Base-by-base conservation (phyloP, 2,888 invertebrate genomes). In the Mechanitis mazaeus region DNA sequence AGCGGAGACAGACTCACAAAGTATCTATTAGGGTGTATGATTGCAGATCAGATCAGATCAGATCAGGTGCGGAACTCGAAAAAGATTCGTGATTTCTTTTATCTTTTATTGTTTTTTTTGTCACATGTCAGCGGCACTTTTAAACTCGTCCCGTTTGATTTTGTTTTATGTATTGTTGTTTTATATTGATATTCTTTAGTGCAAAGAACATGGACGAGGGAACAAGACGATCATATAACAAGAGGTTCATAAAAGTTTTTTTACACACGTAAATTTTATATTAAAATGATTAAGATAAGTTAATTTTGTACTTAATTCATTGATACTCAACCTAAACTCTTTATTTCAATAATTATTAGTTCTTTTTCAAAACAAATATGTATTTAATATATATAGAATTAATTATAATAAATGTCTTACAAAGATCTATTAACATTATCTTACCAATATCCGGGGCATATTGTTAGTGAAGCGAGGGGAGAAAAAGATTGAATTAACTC, bases 401-500 rank as follows among this genome's bases (percentile, higher is more conserved):
- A 50, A 56, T 62, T 68, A 64, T 58, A 65, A 55, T 65, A 55
- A 64, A 65, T 60, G 55, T 55, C 56, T 56, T 54, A 57, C 63
- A 55, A 58, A 59, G 58, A 61, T 60, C 63, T 53, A 60, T 62
- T 78, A 75, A 79, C 76, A 82, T 84, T 80, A 81, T 70, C 70
- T 71, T 71, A 73, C 76, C 83, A 78, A 76, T 74, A 76, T 73
- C 72, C 71, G 70, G 69, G 79, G 75, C 83, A 79, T 83, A 84
- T 81, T 81, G 80, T 77, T 56, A 47, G 47, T 54, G 56, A 58
- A 75, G 80, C 82, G 84, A 85, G 77, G 82, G 81, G 84, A 87
- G 87, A 84, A 80, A 70, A 76, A 82, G 82, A 87, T 87, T 83
- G 85, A 87, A 87, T 87, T 87, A 87, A 84, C 79, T 83, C 84